Evolutionary conservation across 2,797 vertebrate genomes (phyloP).

Genomic region (Lepilemur septentrionalis): DNA sequence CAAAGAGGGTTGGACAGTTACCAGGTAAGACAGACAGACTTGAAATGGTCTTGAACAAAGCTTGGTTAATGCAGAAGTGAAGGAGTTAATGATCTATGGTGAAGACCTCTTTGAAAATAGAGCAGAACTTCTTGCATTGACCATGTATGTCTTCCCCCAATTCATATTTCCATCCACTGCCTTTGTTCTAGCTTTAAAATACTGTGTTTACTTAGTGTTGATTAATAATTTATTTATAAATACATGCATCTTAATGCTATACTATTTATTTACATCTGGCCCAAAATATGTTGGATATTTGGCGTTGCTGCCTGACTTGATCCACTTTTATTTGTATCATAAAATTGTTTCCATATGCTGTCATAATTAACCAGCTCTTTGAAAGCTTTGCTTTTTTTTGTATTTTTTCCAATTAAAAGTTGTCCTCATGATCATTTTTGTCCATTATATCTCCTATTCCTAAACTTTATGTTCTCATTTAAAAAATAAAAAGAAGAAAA

Average conservation of each 20-base stretch:
- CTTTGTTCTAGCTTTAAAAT: constrained; percentile 25
- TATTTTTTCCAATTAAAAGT: neutral
- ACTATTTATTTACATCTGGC: neutral
- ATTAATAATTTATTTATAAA: neutral
- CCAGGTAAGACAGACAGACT: constrained; percentile 89
- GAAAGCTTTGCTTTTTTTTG: neutral
- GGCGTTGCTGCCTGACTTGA: neutral
- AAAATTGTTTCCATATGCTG: neutral
- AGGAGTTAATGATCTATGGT: neutral
- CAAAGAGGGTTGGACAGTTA: constrained; percentile 98
- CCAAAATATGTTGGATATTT: neutral
- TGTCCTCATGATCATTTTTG: neutral
- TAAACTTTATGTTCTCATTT: neutral
- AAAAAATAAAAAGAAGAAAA: neutral
- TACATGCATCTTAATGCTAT: neutral
- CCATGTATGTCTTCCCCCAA: accelerated
- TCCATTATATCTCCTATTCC: neutral
- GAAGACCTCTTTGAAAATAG: neutral
- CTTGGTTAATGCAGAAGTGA: neutral
- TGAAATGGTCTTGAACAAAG: neutral
- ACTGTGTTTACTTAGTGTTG: neutral
- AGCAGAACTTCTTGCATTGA: neutral
- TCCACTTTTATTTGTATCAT: neutral
- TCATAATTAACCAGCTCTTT: neutral
- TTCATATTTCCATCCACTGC: neutral